Percentiles rank a stretch among this genome's conserved stretches.
Evolutionary conservation across 1,140 invertebrate species (phyloP).

Genomic region (Papilio polytes): DNA sequence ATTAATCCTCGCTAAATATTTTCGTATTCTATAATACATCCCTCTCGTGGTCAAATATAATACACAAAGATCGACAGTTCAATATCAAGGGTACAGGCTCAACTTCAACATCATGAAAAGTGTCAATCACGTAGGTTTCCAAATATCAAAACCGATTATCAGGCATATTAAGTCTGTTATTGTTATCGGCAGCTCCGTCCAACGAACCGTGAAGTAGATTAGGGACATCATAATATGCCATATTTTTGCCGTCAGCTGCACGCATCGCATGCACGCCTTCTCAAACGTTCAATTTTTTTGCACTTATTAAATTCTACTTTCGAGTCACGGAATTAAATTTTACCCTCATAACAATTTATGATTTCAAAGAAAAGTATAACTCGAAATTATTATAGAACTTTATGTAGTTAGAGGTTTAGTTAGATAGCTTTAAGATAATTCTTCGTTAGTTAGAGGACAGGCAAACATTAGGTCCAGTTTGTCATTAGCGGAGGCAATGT

Average conservation of each 20-base stretch:
- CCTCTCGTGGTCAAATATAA: slow-evolving; percentile 23
- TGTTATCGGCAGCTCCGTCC: slow-evolving; percentile 75
- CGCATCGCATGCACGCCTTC: slow-evolving; percentile 66
- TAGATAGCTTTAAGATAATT: slow-evolving; percentile 68
- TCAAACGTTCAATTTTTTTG: slow-evolving; percentile 60
- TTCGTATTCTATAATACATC: slow-evolving; percentile 22
- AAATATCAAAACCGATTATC: slow-evolving; percentile 83
- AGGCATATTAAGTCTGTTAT: slow-evolving; percentile 82
- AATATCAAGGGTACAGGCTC: slow-evolving; percentile 61
- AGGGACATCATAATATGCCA: slow-evolving; percentile 81
- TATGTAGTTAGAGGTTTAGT: slow-evolving; percentile 49
- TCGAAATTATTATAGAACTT: slow-evolving; percentile 63
- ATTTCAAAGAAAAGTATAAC: background rate
- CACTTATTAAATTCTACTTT: slow-evolving; percentile 67
- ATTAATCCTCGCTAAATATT: background rate
- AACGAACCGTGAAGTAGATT: slow-evolving; percentile 79
- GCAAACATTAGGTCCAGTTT: slow-evolving; percentile 55
- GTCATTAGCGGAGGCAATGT: slow-evolving; percentile 69
- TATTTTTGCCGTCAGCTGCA: slow-evolving; percentile 82
- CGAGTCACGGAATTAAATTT: slow-evolving; percentile 40
- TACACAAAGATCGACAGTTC: slow-evolving; percentile 54
- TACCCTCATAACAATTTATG: slow-evolving; percentile 16
- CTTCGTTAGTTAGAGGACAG: slow-evolving; percentile 57
- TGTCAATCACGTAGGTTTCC: slow-evolving; percentile 81
- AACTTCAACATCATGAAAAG: slow-evolving; percentile 75